Base-by-base conservation (phyloP, 2,797 vertebrate species). In the Acanthornis magna region DNA sequence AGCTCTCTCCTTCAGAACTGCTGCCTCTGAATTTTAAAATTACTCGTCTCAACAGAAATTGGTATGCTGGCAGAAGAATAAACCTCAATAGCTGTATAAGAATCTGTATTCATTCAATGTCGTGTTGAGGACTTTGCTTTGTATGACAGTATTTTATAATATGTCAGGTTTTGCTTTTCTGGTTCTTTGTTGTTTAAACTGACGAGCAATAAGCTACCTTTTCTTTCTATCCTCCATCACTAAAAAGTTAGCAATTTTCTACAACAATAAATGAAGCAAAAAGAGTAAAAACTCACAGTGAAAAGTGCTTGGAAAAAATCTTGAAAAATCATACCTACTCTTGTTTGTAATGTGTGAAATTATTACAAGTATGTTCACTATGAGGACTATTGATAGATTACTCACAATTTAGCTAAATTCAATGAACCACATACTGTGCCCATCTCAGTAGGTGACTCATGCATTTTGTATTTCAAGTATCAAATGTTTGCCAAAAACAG, bases 361-460 rank as follows among this genome's bases (percentile, higher is more conserved):
- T 98, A 98, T 98, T 98, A 97, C 96, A 98, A 98, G 98, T 98
- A 97, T 92, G 93, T 98, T 98, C 97, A 97, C 97, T 95, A 93
- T 95, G 96, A 98, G 96, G 96, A 98, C 97, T 97, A 97, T 97
- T 97, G 98, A 97, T 97, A 96, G 97, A 97, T 98, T 97, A 97
- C 97, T 98, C 97, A 98, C 97, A 98, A 96, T 98, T 98, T 98
- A 98, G 96, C 97, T 98, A 98, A 98, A 98, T 97, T 98, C 98
- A 98, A 98, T 98, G 97, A 98, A 97, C 97, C 97, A 95, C 98
- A 98, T 94, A 98, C 97, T 97, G 97, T 96, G 98, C 96, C 97
- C 94, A 94, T 95, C 98, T 97, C 97, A 98, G 98, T 98, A 96
- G 98, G 98, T 97, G 97, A 98, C 94, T 98, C 97, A 97, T 97